phyloP scores from a whole-genome alignment of 2,113 vertebrate genomes.

The Nycticryphes semicollaris region DNA sequence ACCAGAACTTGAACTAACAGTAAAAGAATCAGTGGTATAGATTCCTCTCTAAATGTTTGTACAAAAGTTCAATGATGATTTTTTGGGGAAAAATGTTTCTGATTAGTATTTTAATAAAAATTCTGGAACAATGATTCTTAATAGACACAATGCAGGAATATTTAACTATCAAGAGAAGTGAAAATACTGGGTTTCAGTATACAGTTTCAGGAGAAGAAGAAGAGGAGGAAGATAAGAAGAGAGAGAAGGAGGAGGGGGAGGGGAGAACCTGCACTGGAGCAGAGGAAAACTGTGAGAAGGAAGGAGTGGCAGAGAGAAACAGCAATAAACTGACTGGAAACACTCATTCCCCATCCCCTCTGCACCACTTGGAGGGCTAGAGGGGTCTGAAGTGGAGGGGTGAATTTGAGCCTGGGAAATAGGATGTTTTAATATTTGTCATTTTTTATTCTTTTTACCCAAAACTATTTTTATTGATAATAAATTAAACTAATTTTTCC shows the following conservation, averaged over 20 bases:
- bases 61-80: not conserved
- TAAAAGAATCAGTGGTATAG: not conserved
- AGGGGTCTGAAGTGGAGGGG: not conserved
- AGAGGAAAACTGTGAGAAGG: not conserved
- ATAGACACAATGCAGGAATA: not conserved
- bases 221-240: not conserved
- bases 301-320: not conserved
- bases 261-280: not conserved
- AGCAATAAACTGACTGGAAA: not conserved
- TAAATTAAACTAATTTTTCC: not conserved
- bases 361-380: not conserved
- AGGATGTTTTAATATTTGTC: not conserved
- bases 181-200: not conserved
- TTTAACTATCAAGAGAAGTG: not conserved
- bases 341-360: not conserved
- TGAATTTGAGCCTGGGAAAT: not conserved
- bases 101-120: not conserved
- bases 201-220: not conserved
- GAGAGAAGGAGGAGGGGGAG: not conserved
- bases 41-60: not conserved
- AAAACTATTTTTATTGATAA: not conserved
- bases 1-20: not conserved
- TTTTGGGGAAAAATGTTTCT: not conserved
- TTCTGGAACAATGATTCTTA: not conserved
- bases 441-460: not conserved